Evolutionary conservation across 2,888 invertebrate species (phyloP).

Genomic region (Ptycholaimellus sp.): DNA sequence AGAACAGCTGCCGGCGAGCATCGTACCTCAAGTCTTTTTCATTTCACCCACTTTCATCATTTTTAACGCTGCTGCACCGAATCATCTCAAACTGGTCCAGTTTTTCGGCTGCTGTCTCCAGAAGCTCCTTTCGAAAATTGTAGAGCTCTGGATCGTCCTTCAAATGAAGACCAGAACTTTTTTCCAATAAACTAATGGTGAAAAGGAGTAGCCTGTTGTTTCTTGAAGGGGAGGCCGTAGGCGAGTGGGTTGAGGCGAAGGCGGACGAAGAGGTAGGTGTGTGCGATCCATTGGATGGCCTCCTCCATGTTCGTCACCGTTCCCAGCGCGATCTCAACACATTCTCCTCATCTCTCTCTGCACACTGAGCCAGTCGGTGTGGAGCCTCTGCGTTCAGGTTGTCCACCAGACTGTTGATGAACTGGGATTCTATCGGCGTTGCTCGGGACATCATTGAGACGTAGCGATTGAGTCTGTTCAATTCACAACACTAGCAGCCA

Average conservation of each 20-base stretch:
- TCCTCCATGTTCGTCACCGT: conserved; percentile 82
- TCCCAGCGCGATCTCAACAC: conserved; percentile 38
- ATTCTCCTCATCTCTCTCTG: neutral
- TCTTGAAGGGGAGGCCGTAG: conserved; percentile 42
- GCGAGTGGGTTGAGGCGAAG: conserved; percentile 68
- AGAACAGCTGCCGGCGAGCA: conserved; percentile 6
- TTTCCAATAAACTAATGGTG: no score
- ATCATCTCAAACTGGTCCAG: conserved; percentile 83
- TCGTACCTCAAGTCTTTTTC: neutral
- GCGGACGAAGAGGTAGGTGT: conserved; percentile 78
- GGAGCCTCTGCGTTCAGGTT: conserved; percentile 86
- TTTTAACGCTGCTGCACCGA: conserved; percentile 52
- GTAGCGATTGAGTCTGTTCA: conserved; percentile 39
- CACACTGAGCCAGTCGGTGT: no score
- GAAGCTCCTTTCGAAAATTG: conserved; percentile 48
- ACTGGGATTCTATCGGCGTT: conserved; percentile 92
- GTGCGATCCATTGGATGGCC: conserved; percentile 88
- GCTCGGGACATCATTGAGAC: conserved; percentile 76
- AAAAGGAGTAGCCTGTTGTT: conserved; percentile 25
- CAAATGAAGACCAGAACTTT: conserved; percentile 2
- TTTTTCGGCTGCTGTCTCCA: conserved; percentile 51
- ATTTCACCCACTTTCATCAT: neutral
- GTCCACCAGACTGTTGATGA: conserved; percentile 66
- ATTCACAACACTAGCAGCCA: neutral
- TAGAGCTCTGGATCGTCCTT: conserved; percentile 47